A percentile compares a stretch with the other conserved stretches of the same genome.
phyloP scores from a whole-genome alignment of 2,888 invertebrate genomes.

The Acleris emargana region DNA sequence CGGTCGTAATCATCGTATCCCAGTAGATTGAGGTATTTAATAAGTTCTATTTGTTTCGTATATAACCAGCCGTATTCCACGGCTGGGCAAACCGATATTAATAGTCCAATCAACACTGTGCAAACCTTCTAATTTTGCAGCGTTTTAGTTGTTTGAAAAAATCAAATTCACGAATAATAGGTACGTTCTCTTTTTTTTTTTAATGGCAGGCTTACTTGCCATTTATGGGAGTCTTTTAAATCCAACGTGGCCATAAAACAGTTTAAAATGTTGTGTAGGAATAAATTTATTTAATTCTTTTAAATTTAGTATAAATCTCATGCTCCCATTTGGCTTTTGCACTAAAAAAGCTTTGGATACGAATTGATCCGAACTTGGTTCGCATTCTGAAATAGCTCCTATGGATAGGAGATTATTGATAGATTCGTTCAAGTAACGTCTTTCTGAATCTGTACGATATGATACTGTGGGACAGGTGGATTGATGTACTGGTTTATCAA shows the following conservation, averaged over 20 bases:
- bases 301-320: constrained; percentile 32
- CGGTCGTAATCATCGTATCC: not conserved
- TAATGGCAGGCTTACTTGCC: not conserved
- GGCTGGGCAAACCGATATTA: constrained; percentile 6
- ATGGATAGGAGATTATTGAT: not conserved
- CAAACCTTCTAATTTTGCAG: constrained; percentile 3
- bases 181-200: not conserved
- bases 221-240: constrained; percentile 14
- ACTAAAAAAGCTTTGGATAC: constrained; percentile 31
- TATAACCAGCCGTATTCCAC: constrained; percentile 13
- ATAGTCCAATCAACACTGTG: not conserved
- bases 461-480: not conserved
- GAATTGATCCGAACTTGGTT: constrained; percentile 28
- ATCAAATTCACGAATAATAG: not conserved
- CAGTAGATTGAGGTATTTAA: not conserved
- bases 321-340: constrained; percentile 31
- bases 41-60: not conserved
- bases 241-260: constrained; percentile 26
- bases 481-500: constrained; percentile 19
- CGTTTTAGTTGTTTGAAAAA: not conserved
- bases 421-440: not conserved
- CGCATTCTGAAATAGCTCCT: constrained; percentile 31
- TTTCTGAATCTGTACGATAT: not conserved
- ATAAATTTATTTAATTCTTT: constrained; percentile 34
- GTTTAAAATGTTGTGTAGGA: constrained; percentile 36